Conservation (phyloP, 1,140 invertebrate species). For the Euura lappo region DNA sequence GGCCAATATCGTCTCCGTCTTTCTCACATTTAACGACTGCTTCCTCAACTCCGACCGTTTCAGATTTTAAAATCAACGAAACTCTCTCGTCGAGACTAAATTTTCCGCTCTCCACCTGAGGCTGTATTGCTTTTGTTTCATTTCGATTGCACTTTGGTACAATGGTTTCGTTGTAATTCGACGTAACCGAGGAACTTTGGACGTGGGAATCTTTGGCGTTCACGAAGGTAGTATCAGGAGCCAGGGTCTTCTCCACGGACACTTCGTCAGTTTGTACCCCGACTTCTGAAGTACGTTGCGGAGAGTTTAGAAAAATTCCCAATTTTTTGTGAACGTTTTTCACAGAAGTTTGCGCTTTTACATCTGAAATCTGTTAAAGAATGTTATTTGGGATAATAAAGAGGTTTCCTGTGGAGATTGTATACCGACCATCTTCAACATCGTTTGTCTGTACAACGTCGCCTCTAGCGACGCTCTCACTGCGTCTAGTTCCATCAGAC, state of each 20-base stretch:
- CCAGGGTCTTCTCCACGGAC: not conserved
- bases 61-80: not conserved
- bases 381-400: no score
- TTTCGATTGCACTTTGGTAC: slow-evolving; percentile 21
- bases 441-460: slow-evolving; percentile 40
- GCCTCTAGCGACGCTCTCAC: slow-evolving; percentile 39
- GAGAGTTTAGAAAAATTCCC: slow-evolving; percentile 33
- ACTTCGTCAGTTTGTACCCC: slow-evolving; percentile 38
- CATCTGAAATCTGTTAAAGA: slow-evolving; percentile 37
- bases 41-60: slow-evolving; percentile 16
- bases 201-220: slow-evolving; percentile 15
- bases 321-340: slow-evolving; percentile 42
- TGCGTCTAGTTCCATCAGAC: slow-evolving; percentile 41
- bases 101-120: not conserved
- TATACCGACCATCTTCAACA: slow-evolving; percentile 40
- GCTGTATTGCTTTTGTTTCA: slow-evolving; percentile 20
- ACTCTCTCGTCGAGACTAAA: not conserved
- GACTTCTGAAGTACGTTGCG: slow-evolving; percentile 31
- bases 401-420: no score
- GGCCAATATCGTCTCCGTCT: slow-evolving; percentile 9
- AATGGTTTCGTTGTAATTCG: slow-evolving; percentile 21
- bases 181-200: slow-evolving; percentile 5
- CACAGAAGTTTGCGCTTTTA: slow-evolving; percentile 36
- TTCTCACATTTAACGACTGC: slow-evolving; percentile 13
- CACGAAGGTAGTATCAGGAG: slow-evolving; percentile 6